Evolutionary conservation across 2,113 vertebrate species (phyloP).

Genomic region (Mellivora capensis): DNA sequence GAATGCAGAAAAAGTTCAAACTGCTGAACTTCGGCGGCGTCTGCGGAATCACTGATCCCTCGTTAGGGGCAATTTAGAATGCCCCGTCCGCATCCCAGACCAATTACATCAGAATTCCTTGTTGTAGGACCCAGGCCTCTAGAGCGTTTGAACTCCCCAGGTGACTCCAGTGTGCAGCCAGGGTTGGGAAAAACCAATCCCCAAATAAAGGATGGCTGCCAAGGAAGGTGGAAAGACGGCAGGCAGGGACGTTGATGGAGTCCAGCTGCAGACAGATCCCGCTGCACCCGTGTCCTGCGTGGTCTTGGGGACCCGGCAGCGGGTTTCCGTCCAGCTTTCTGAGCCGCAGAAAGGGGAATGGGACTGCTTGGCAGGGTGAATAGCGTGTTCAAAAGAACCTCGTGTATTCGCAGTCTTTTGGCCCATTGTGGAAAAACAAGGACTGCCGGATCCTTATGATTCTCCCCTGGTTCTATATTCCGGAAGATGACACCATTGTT

Average conservation of each 20-base stretch:
- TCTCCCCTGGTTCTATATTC: not conserved
- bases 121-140: too few relatives aligned
- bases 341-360: not conserved
- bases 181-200: not conserved
- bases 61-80: not conserved
- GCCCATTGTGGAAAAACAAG: not conserved
- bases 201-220: not conserved
- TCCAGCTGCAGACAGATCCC: not conserved
- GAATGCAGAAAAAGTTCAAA: not conserved
- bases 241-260: not conserved
- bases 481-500: not conserved
- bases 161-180: not conserved
- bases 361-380: not conserved
- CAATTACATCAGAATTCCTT: not conserved
- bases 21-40: rapidly evolving
- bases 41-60: not conserved
- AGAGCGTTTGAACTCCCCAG: not conserved
- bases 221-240: not conserved
- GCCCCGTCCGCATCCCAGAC: not conserved
- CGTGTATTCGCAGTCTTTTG: not conserved
- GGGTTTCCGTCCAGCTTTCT: not conserved
- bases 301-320: not conserved
- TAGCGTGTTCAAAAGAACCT: not conserved
- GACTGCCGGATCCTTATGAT: not conserved
- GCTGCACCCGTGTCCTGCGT: not conserved